Evolutionary conservation across 2,888 invertebrate genomes (phyloP).

Genomic region (Coleophora deauratella): DNA sequence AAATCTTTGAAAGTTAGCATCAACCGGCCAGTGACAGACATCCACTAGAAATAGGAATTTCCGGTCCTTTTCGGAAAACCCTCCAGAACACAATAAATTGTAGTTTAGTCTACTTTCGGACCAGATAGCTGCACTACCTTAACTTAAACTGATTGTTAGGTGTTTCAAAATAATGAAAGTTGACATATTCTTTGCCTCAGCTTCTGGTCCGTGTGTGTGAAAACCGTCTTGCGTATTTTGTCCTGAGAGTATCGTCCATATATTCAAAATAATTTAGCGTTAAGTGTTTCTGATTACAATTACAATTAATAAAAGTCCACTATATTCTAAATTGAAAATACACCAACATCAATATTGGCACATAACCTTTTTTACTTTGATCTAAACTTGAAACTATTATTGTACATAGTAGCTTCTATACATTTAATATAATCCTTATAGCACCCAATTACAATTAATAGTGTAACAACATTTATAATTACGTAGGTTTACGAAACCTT

Average conservation of each 20-base stretch:
- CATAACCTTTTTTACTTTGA: no score
- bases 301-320: conserved; percentile 39
- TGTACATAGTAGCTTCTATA: no score
- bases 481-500: conserved; percentile 54
- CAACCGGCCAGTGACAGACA: conserved; percentile 67
- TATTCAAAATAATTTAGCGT: conserved; percentile 65
- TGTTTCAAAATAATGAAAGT: no score
- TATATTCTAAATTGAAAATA: conserved; percentile 22
- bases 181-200: background rate
- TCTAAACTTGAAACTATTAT: no score
- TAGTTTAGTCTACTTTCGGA: conserved; percentile 55
- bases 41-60: conserved; percentile 65
- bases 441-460: background rate
- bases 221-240: conserved; percentile 66
- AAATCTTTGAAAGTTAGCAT: conserved; percentile 50
- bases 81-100: conserved; percentile 62
- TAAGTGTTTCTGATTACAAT: conserved; percentile 58
- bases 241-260: conserved; percentile 70
- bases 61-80: conserved; percentile 63
- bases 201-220: conserved; percentile 42
- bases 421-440: conserved; percentile 13
- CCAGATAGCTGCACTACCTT: conserved; percentile 20
- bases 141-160: no score
- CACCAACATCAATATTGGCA: no score
- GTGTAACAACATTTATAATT: no score